Percentiles rank a stretch among this genome's conserved stretches.
Evolutionary conservation across 2,797 vertebrate genomes (phyloP).

Genomic region (Sternarchorhynchus goeldii): DNA sequence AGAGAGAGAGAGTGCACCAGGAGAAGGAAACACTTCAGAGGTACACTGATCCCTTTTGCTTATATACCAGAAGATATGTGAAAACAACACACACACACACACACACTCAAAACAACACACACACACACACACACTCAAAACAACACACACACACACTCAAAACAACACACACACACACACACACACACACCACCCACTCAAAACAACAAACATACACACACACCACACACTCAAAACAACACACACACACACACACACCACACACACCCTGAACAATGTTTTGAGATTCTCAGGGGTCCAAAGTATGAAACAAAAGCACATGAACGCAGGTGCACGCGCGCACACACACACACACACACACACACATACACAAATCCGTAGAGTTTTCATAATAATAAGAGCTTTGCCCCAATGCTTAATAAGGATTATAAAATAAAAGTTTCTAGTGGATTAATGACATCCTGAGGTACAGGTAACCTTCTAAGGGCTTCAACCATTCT

Average conservation of each 20-base stretch:
- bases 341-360: background rate
- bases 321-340: too few relatives aligned
- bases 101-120: too few relatives aligned
- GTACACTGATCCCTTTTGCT: background rate
- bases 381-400: too few relatives aligned
- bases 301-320: too few relatives aligned
- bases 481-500: too few relatives aligned
- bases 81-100: background rate
- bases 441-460: too few relatives aligned
- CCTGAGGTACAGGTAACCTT: too few relatives aligned
- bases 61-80: background rate
- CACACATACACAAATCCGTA: background rate
- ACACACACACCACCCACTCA: background rate
- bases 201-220: background rate
- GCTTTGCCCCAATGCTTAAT: background rate
- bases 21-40: background rate
- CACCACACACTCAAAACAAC: background rate
- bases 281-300: too few relatives aligned
- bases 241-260: slow-evolving; percentile 8
- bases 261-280: background rate
- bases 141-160: background rate
- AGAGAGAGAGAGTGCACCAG: background rate
- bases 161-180: too few relatives aligned
- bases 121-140: too few relatives aligned
- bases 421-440: background rate